Evolutionary conservation across 2,113 vertebrate genomes (phyloP).

Genomic region (Mus spicilegus): DNA sequence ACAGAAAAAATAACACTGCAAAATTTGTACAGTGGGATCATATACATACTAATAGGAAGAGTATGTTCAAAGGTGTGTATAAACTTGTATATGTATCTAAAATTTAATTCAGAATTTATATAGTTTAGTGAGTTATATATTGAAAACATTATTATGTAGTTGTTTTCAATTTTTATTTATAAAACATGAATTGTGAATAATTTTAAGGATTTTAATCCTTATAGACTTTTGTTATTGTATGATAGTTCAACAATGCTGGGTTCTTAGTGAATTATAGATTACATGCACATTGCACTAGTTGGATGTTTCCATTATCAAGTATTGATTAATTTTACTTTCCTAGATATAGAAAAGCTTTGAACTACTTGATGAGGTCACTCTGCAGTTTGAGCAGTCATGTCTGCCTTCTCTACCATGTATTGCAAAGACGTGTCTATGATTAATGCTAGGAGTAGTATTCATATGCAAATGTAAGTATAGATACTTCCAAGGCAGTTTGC

Average conservation of each 20-base stretch:
- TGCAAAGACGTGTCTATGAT: neutral
- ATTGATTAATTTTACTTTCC: constrained; percentile 48
- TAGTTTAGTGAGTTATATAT: neutral
- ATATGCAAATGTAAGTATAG: neutral
- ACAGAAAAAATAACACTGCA: neutral
- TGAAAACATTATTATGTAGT: neutral
- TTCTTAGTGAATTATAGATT: neutral
- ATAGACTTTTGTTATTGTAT: neutral
- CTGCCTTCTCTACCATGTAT: neutral
- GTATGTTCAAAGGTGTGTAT: neutral
- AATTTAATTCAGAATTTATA: constrained; percentile 21
- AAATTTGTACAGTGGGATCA: neutral
- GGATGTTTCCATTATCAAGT: constrained; percentile 21
- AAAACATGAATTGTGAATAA: neutral
- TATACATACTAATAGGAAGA: neutral
- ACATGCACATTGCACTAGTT: neutral
- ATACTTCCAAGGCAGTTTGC: neutral
- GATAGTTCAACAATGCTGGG: neutral
- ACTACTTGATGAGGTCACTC: neutral
- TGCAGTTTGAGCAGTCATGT: neutral
- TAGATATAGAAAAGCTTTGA: constrained; percentile 16
- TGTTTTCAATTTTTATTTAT: neutral
- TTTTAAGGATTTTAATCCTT: constrained; percentile 5
- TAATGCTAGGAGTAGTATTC: neutral
- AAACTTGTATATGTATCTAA: neutral